Base-by-base conservation (phyloP, 2,888 invertebrate species). In the Pachymerium ferrugineum region DNA sequence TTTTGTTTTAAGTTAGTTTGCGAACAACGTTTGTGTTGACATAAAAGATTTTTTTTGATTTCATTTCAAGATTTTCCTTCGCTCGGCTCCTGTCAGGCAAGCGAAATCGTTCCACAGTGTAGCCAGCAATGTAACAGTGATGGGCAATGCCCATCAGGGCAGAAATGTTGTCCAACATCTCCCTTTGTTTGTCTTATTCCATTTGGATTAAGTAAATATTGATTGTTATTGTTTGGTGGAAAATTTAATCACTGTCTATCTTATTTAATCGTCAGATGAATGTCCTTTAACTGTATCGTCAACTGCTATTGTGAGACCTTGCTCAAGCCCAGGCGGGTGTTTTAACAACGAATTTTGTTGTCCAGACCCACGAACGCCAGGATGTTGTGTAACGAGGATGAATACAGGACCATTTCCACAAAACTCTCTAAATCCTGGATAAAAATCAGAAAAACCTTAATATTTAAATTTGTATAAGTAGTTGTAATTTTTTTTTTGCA, bases 261-360 rank as follows among this genome's bases (percentile, higher is more conserved):
- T 47, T 47, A n/a, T n/a, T n/a, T n/a, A n/a, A n/a, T n/a, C n/a
- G n/a, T 47, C 16, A 47, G 47, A 47, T 47, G 47, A 47, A 47
- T 47, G 47, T 47, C 47, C 47, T 3, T 47, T 47, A 22, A 47
- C 16, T 19, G 47, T 47, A 5, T 16, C 47, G 16, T 12, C 1
- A 10, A 47, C n/a, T n/a, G 19, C 5, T 19, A 47, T 47, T 47
- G 5, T 47, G 22, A 47, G 47, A 47, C 47, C 47, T 16, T 47
- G 47, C 16, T n/a, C n/a, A n/a, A n/a, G n/a, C n/a, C n/a, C n/a
- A n/a, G 22, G 22, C 19, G 19, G 4, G 22, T 47, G 47, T 47
- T 47, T 47, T 22, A 19, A n/a, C 19, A 47, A 47, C 22, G 47
- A 47, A 19, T 8, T 6, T 47, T 47, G 47, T 22, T 47, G 47